Base-by-base conservation (phyloP, 2,888 invertebrate genomes). In the Sisyra nigra region DNA sequence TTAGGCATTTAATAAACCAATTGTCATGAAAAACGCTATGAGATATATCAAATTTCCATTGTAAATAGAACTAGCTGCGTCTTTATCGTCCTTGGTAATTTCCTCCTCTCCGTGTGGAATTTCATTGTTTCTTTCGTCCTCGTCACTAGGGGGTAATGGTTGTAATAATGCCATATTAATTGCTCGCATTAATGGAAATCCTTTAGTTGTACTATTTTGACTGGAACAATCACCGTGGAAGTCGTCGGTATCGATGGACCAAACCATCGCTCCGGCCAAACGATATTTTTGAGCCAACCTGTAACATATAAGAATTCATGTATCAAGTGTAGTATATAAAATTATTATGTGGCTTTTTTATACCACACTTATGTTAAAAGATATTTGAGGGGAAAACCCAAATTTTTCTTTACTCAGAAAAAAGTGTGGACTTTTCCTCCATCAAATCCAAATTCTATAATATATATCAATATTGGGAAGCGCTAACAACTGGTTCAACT, bases 231-330 rank as follows among this genome's bases (percentile, higher is more conserved):
- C 69, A 0, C 86, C 86, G 15, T 65, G 67, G 58, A 87, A 88
- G 61, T 89, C 89, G 49, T 91, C 89, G 0, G 86, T 89, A 57
- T 89, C 89, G 31, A 88, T 74, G 31, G 86, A 84, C 89, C 89
- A 89, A 4, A 87, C 75, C 87, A 89, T 88, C 0, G 80, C 71
- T 2, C 89, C 89, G 0, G 76, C 84, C 1, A 91, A 61, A 3
- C 69, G 68, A 50, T 74, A 68, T 46, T 70, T 67, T 55, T 78
- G 67, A 1, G 77, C 77, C 55, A 72, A 73, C 55, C 72, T 72
- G 57, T 2, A 49, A 48, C 36, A 18, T 13, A n/a, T n/a, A n/a
- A n/a, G n/a, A n/a, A n/a, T n/a, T n/a, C n/a, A n/a, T n/a, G n/a
- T n/a, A n/a, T n/a, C 10, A 44, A 19, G 39, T 40, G 44, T 41